Conservation (phyloP, 2,113 vertebrate species). For the Strix uralensis region DNA sequence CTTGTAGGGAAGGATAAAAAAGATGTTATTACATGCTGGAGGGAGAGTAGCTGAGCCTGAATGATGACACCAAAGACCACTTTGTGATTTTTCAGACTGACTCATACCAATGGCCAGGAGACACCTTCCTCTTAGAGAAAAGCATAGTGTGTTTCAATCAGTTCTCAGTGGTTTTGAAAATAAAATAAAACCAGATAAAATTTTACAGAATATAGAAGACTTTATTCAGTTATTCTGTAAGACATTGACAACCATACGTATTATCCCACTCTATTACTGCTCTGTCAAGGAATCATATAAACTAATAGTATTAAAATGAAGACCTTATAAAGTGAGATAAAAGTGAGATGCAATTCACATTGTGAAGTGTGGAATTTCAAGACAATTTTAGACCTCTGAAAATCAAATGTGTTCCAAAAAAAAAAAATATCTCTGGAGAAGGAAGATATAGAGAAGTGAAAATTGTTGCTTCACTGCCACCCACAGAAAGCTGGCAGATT, state of each 20-base stretch:
- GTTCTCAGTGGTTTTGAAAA: background rate
- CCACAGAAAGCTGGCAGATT: conserved; percentile 20
- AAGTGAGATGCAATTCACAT: background rate
- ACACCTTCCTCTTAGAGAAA: background rate
- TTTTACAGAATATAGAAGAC: background rate
- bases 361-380: background rate
- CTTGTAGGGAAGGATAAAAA: background rate
- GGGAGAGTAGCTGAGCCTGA: background rate
- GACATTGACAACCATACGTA: background rate
- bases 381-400: conserved; percentile 9
- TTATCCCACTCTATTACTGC: background rate
- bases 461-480: conserved; percentile 23
- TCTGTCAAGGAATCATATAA: background rate
- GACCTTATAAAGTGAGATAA: background rate
- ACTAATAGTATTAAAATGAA: conserved; percentile 5
- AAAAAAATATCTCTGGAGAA: background rate
- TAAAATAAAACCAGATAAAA: background rate
- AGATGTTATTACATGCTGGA: background rate
- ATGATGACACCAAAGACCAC: background rate
- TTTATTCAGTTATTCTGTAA: background rate
- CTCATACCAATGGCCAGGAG: background rate
- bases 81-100: background rate
- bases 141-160: background rate
- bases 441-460: background rate
- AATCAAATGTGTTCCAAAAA: background rate